phyloP scores from a whole-genome alignment of 1,140 invertebrate genomes.

The Drosophila nebulosa region DNA sequence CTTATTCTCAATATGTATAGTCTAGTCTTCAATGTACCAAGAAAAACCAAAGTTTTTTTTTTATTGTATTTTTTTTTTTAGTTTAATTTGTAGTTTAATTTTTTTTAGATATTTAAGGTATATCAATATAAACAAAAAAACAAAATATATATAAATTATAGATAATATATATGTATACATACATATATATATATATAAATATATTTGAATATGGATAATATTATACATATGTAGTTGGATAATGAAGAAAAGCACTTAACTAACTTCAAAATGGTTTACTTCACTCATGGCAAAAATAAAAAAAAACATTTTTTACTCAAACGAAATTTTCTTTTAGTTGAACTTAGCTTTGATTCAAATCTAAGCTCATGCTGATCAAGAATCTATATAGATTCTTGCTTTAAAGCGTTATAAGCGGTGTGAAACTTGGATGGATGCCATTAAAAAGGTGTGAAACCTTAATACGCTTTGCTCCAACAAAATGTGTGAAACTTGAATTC shows the following conservation, averaged over 20 bases:
- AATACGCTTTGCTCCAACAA: no score
- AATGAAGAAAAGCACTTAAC: conserved; percentile 8
- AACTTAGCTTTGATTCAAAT: no score
- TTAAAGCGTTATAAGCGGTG: no score
- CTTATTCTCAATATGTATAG: conserved; percentile 43
- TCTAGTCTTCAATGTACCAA: conserved; percentile 71
- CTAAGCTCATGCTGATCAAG: no score
- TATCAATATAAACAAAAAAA: conserved; percentile 6
- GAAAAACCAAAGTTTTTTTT: conserved; percentile 9
- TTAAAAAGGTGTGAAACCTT: no score
- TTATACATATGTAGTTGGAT: conserved; percentile 31
- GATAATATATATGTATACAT: background rate
- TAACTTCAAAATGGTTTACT: conserved; percentile 42
- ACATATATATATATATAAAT: conserved; percentile 23
- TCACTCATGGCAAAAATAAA: conserved; percentile 40
- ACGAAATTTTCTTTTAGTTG: no score
- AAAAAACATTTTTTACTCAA: conserved; percentile 39
- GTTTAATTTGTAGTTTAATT: conserved; percentile 40
- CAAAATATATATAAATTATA: background rate
- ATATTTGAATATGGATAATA: conserved; percentile 1
- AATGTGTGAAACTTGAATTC: no score
- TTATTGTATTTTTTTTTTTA: conserved; percentile 40
- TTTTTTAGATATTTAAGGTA: conserved; percentile 27
- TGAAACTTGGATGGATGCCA: no score
- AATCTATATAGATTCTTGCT: no score